These are phyloP conservation scores for Pyralis farinalis DNA, from an alignment of 2,888 invertebrate species.

Conservation along the genomic window DNA sequence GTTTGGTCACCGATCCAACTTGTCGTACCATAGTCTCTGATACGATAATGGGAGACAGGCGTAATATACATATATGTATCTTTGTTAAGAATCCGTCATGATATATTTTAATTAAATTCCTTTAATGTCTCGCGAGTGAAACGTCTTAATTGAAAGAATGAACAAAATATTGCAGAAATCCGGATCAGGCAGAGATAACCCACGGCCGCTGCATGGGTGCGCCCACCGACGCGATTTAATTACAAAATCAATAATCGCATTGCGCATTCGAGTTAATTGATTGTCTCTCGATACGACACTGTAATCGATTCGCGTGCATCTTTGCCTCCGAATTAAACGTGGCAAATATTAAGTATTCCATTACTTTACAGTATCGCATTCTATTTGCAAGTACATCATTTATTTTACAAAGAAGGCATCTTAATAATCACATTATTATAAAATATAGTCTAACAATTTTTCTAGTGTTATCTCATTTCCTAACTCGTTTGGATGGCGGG, in stretches of 20 bases:
- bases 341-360: conserved; percentile 10
- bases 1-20: no score
- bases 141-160: conserved; percentile 13
- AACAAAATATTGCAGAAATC: conserved; percentile 8
- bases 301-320: conserved; percentile 62
- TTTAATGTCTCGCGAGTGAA: conserved; percentile 11
- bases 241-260: conserved; percentile 78
- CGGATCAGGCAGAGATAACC: conserved; percentile 38
- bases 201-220: conserved; percentile 37
- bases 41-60: no score
- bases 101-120: conserved; percentile 6
- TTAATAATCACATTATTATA: no score
- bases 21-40: no score
- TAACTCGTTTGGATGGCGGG: no score
- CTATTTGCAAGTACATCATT: no score
- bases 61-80: no score
- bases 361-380: no score
- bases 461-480: no score
- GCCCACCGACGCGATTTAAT: conserved; percentile 70
- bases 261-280: conserved; percentile 59
- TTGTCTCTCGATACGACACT: conserved; percentile 57
- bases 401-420: no score
- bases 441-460: no score
- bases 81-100: no score
- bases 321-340: conserved; percentile 18